phyloP scores from a whole-genome alignment of 2,888 invertebrate genomes.

The Machimus atricapillus region DNA sequence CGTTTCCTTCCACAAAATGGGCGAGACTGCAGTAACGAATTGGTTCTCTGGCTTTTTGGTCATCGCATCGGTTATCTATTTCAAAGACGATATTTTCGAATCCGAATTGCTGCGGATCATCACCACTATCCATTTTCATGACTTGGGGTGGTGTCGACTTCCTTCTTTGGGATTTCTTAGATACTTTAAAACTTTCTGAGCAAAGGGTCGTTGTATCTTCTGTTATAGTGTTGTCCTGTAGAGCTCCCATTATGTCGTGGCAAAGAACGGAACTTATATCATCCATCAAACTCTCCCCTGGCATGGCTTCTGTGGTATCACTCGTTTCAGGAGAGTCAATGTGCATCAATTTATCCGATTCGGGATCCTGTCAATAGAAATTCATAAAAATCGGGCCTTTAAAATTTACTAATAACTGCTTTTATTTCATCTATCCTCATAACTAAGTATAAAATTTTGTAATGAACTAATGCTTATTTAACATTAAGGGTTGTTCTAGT shows the following conservation, averaged over 20 bases:
- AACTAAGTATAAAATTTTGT: too few relatives aligned
- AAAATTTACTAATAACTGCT: too few relatives aligned
- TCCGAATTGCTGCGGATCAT: slow-evolving; percentile 67
- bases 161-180: slow-evolving; percentile 58
- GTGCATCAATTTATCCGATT: slow-evolving; percentile 69
- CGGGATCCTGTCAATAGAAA: slow-evolving; percentile 58
- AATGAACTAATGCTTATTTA: too few relatives aligned
- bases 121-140: slow-evolving; percentile 61
- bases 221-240: slow-evolving; percentile 74
- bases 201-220: slow-evolving; percentile 76
- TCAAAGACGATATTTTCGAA: slow-evolving; percentile 78
- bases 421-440: too few relatives aligned
- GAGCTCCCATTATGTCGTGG: slow-evolving; percentile 72
- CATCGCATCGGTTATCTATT: slow-evolving; percentile 63
- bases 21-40: slow-evolving; percentile 80
- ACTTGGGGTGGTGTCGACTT: slow-evolving; percentile 65
- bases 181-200: slow-evolving; percentile 57
- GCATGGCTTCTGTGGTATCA: slow-evolving; percentile 76
- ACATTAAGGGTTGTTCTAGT: too few relatives aligned
- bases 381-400: neutral
- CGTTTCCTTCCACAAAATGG: slow-evolving; percentile 82
- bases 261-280: slow-evolving; percentile 78
- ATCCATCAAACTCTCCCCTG: slow-evolving; percentile 80
- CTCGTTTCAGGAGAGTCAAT: slow-evolving; percentile 85
- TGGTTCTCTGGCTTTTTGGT: slow-evolving; percentile 64